These are phyloP conservation scores for Rugalucina vietnamica DNA, from an alignment of 2,888 invertebrate genomes.

Conservation along the genomic window DNA sequence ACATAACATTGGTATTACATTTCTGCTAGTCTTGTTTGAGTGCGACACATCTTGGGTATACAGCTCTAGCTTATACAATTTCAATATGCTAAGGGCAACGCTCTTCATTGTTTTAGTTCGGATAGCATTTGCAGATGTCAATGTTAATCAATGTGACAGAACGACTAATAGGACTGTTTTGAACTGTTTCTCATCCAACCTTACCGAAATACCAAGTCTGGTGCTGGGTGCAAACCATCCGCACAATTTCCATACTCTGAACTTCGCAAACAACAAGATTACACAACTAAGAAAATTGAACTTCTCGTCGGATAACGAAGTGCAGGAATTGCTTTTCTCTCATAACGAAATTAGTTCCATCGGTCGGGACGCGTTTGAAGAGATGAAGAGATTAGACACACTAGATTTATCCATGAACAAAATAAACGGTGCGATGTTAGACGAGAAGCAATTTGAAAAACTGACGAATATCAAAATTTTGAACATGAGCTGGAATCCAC, in stretches of 20 bases:
- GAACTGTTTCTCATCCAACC: background rate
- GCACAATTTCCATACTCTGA: background rate
- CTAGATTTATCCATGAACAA: background rate
- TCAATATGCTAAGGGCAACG: background rate
- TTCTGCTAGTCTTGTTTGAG: no score
- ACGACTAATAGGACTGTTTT: background rate
- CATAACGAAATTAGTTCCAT: background rate
- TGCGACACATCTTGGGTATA: no score
- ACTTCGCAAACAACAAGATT: background rate
- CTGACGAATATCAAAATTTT: background rate
- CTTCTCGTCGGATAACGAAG: background rate
- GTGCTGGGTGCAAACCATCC: background rate
- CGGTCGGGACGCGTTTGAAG: background rate
- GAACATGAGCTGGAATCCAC: background rate
- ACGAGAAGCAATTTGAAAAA: background rate
- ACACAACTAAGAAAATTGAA: background rate
- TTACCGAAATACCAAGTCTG: background rate
- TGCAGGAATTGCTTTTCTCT: background rate
- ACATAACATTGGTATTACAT: no score
- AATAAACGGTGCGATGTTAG: background rate
- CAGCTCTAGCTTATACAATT: background rate
- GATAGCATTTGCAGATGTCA: background rate
- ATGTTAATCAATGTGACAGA: background rate
- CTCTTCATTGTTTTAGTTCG: background rate
- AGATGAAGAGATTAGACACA: background rate